Evolutionary conservation across 2,888 invertebrate genomes (phyloP), one percentile per base, ranked within the genome.

Genomic region (Eustalomyia histrio): DNA sequence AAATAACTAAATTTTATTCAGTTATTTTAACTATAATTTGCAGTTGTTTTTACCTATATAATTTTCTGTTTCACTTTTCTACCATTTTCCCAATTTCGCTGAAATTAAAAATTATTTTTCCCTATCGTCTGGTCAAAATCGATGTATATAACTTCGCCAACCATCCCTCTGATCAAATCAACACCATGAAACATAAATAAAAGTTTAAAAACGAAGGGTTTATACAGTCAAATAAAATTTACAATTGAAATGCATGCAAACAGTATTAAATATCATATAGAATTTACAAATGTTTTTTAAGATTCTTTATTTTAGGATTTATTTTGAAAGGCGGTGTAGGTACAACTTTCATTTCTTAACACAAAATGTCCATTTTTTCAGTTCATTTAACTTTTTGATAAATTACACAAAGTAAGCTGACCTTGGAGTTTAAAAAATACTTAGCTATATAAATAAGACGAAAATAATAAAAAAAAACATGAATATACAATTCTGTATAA

Each of bases 301-400:
- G 39, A 39, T n/a, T 14, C 43, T 14, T 3, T 39, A 39, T 6
- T n/a, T 47, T 47, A 6, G 3, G 43, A 47, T 47, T 47, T 47
- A 14, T 47, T 47, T 47, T 29, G 29, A 0, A 43, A 14, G 9
- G 12, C 12, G 6, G n/a, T n/a, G n/a, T n/a, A 9, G 24, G 24
- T 33, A 50, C 33, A 17, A 69, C 58, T 52, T 69, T 50, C 35
- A 61, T 52, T 60, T 33, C 14, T 4, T 29, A 29, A 18, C 2
- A 50, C 21, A 17, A 29, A 57, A 68, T 47, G 14, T 52, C 10
- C 6, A 12, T 21, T 18, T 18, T 21, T 29, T 29, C 1, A 57
- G 71, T 52, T 60, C 35, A 35, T 50, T 60, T 21, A 69, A 69
- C 69, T 58, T 69, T 60, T 17, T 33, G 33, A 17, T 35, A 33